Evolutionary conservation across 2,113 vertebrate species (phyloP), one percentile per base, ranked within the genome.

Genomic region (Phoenicopterus ruber): DNA sequence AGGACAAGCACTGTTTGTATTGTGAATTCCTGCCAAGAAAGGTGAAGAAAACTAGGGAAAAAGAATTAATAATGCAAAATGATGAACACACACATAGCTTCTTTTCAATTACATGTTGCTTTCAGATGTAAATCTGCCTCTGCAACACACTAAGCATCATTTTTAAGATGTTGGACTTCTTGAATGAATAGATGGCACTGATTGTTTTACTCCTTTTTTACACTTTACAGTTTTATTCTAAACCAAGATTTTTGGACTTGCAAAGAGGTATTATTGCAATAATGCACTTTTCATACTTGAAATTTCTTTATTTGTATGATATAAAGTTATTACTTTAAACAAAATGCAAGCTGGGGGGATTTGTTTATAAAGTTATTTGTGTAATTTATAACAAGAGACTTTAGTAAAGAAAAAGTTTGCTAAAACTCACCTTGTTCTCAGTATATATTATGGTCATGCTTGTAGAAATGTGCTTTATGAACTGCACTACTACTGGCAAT

Each of bases 241-340:
- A 99, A 99, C 99, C 98, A 99, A 99, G 98, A 98, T 98, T 99
- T 99, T 99, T 99, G 99, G 99, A 99, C 99, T 99, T 99, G 98
- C 98, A 99, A 99, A 99, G 98, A 99, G 99, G 99, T 99, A 99
- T 99, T 99, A 99, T 99, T 99, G 99, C 99, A 99, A 99, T 99
- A 99, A 99, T 99, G 99, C 99, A 99, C 99, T 99, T 99, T 99
- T 99, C 97, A 99, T 99, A 99, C 99, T 99, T 99, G 99, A 99
- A 99, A 94, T 98, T 97, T 98, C 97, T 98, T 98, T 98, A 98
- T 99, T 98, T 98, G 98, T 98, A 98, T 98, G 98, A 98, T 98
- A 98, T 96, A 98, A 98, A 98, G 96, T 98, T 98, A 98, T 98
- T 98, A 98, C 98, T 98, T 98, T 97, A 98, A 98, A 97, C 94